phyloP scores from a whole-genome alignment of 2,888 invertebrate genomes.

The Epistrophe grossulariae region DNA sequence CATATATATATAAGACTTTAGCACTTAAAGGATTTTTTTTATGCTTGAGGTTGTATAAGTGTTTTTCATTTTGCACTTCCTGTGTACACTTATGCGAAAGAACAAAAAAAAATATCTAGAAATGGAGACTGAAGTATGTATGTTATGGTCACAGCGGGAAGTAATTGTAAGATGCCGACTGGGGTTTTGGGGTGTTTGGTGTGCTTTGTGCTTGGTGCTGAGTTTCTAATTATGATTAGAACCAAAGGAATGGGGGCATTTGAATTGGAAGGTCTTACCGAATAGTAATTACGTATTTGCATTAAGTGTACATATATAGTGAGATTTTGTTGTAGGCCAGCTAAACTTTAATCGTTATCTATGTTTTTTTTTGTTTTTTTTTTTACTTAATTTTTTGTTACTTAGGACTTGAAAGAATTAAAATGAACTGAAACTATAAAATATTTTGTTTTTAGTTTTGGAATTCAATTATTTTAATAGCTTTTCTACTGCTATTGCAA shows the following conservation, averaged over 20 bases:
- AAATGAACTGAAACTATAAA: no score
- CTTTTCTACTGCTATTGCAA: no score
- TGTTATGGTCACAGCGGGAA: slow-evolving; percentile 70
- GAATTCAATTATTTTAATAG: no score
- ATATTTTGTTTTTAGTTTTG: no score
- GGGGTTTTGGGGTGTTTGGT: slow-evolving; percentile 10
- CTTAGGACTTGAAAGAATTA: no score
- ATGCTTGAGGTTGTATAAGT: slow-evolving; percentile 52
- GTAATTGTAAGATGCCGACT: slow-evolving; percentile 61
- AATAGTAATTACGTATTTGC: slow-evolving; percentile 57
- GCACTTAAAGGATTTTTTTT: slow-evolving; percentile 57
- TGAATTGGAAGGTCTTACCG: slow-evolving; percentile 16
- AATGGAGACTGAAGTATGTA: slow-evolving; percentile 18
- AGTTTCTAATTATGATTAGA: slow-evolving; percentile 74
- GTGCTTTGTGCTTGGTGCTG: slow-evolving; percentile 49
- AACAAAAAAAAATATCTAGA: neutral
- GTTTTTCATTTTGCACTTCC: slow-evolving; percentile 65
- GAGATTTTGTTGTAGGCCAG: neutral
- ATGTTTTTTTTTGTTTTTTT: neutral
- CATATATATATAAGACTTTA: slow-evolving; percentile 32
- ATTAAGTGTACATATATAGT: slow-evolving; percentile 11
- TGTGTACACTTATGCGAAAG: slow-evolving; percentile 5
- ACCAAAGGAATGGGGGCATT: slow-evolving; percentile 18
- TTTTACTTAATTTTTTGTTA: no score
- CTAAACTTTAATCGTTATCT: neutral